Percentiles rank a stretch among this genome's conserved stretches.
These are phyloP conservation scores for Pristionchus arcanus DNA, from an alignment of 2,888 invertebrate genomes.

Conservation along the genomic window DNA sequence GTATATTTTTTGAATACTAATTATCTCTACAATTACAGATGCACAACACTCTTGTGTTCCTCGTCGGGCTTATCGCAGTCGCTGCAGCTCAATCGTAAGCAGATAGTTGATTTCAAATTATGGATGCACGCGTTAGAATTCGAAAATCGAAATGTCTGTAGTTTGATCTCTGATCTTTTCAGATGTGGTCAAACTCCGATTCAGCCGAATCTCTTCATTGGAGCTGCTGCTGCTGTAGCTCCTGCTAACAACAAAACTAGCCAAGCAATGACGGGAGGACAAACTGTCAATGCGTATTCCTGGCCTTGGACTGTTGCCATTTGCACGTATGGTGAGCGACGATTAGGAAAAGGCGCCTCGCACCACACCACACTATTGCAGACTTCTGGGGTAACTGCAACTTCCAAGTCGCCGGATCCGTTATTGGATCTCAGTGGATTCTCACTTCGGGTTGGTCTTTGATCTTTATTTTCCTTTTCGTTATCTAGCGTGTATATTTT, in stretches of 20 bases:
- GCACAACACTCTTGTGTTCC: background rate
- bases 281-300: background rate
- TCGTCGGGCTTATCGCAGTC: background rate
- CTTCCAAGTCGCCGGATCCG: conserved; percentile 11
- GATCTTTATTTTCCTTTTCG: background rate
- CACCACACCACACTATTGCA: conserved; percentile 14
- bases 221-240: background rate
- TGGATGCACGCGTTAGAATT: background rate
- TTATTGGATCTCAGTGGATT: conserved; percentile 31
- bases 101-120: background rate
- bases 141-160: background rate
- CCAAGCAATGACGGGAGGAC: background rate
- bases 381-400: conserved; percentile 38
- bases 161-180: conserved; percentile 7
- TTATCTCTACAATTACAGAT: background rate
- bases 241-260: background rate
- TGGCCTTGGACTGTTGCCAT: conserved; percentile 44
- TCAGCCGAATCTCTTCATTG: conserved; percentile 14
- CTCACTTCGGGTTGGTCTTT: conserved; percentile 42
- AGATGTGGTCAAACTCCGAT: conserved; percentile 51
- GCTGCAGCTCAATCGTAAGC: conserved; percentile 17
- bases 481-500: background rate
- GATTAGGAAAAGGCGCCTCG: background rate
- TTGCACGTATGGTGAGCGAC: conserved; percentile 28
- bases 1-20: background rate